Evolutionary conservation across 2,113 vertebrate genomes (phyloP).

Genomic region (Chloropsis hardwickii): DNA sequence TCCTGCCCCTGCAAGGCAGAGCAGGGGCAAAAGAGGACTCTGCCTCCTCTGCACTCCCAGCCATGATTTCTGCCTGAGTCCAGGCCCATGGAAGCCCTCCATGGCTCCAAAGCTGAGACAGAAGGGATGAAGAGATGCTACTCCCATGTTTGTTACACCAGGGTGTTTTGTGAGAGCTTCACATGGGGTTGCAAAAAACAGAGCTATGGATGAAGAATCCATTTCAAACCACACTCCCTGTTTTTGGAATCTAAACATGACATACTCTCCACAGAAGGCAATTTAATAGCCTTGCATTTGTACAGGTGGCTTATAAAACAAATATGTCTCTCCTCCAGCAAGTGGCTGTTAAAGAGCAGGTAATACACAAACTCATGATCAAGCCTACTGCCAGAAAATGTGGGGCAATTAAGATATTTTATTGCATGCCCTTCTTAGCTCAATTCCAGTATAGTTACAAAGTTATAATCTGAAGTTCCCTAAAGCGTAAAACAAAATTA

Average conservation of each 20-base stretch:
- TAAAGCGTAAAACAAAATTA: not conserved
- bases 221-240: not conserved
- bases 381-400: not conserved
- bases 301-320: slow-evolving; percentile 59
- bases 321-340: slow-evolving; percentile 12
- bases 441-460: not conserved
- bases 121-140: not conserved
- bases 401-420: slow-evolving; percentile 45
- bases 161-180: not conserved
- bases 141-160: accelerated
- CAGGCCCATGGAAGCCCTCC: not conserved
- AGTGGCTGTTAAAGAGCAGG: slow-evolving; percentile 7
- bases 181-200: not conserved
- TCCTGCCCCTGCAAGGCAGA: not conserved
- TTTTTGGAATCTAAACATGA: not conserved
- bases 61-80: accelerated
- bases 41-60: accelerated
- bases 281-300: slow-evolving; percentile 18
- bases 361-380: slow-evolving; percentile 2
- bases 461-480: not conserved
- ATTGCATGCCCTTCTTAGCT: slow-evolving; percentile 9
- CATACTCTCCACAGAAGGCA: slow-evolving; percentile 43
- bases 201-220: not conserved
- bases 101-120: not conserved
- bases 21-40: not conserved